phyloP scores from a whole-genome alignment of 1,140 invertebrate genomes.

The Panagrolaimus sp. region DNA sequence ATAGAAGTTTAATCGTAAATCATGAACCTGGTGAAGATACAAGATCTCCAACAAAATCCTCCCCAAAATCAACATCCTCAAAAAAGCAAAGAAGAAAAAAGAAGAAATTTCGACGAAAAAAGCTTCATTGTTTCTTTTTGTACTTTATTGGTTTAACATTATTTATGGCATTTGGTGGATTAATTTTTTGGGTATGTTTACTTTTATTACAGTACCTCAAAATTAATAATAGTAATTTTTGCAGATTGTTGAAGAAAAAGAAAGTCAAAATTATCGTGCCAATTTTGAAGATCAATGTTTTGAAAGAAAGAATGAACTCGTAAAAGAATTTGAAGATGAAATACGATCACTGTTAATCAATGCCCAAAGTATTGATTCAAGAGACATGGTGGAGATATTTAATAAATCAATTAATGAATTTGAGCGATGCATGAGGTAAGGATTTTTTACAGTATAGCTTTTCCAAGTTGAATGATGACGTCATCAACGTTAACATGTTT shows the following conservation, averaged over 20 bases:
- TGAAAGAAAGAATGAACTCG: background rate
- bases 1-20: background rate
- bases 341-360: too few relatives aligned
- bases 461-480: too few relatives aligned
- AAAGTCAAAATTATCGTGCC: background rate
- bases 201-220: background rate
- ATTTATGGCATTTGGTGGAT: background rate
- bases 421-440: too few relatives aligned
- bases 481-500: too few relatives aligned
- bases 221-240: background rate
- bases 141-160: background rate
- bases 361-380: too few relatives aligned
- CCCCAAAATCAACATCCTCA: background rate
- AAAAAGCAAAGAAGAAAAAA: background rate
- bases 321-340: background rate
- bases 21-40: background rate
- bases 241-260: background rate
- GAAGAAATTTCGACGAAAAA: background rate
- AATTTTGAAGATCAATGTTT: background rate
- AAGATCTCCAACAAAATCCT: slow-evolving; percentile 2
- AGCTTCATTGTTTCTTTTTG: background rate
- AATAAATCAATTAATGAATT: too few relatives aligned
- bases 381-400: too few relatives aligned
- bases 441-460: background rate
- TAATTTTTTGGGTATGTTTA: slow-evolving; percentile 7